phyloP scores from a whole-genome alignment of 1,140 invertebrate species.

The Eupristina koningsbergeri region DNA sequence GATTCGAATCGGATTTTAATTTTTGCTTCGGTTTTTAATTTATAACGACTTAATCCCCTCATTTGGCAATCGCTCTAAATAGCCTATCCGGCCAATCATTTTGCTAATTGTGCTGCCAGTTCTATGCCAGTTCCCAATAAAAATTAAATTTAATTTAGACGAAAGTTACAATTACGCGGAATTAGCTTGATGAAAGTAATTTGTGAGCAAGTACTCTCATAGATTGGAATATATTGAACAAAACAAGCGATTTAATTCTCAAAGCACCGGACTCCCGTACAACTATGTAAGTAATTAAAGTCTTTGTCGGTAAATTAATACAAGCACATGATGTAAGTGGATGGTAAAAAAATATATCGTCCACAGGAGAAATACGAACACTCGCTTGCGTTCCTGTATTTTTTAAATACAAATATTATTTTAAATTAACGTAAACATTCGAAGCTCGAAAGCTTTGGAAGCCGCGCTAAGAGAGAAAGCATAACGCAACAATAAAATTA shows the following conservation, averaged over 20 bases:
- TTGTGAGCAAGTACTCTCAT: slow-evolving; percentile 12
- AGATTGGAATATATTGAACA: slow-evolving; percentile 31
- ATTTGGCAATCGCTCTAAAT: not conserved
- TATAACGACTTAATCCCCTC: not conserved
- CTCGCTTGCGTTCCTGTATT: no score
- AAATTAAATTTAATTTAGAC: slow-evolving; percentile 37
- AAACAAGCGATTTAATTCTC: slow-evolving; percentile 10
- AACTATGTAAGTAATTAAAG: not conserved
- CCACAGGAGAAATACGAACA: no score
- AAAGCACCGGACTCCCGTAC: not conserved
- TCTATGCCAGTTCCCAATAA: slow-evolving; percentile 16
- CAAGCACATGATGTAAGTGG: not conserved
- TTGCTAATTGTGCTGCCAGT: not conserved
- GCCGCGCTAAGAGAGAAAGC: not conserved
- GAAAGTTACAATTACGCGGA: slow-evolving; percentile 31
- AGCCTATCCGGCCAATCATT: not conserved
- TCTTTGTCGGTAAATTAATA: not conserved
- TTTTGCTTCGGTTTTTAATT: not conserved
- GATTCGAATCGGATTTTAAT: no score
- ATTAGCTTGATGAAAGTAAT: slow-evolving; percentile 36
- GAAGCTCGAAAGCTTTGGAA: not conserved
- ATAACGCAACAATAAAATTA: not conserved
- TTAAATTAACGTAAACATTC: not conserved
- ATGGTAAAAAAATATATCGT: no score
- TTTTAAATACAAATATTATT: not conserved